Base-by-base conservation (phyloP, 2,888 invertebrate species). In the Caenorhabditis sp. region DNA sequence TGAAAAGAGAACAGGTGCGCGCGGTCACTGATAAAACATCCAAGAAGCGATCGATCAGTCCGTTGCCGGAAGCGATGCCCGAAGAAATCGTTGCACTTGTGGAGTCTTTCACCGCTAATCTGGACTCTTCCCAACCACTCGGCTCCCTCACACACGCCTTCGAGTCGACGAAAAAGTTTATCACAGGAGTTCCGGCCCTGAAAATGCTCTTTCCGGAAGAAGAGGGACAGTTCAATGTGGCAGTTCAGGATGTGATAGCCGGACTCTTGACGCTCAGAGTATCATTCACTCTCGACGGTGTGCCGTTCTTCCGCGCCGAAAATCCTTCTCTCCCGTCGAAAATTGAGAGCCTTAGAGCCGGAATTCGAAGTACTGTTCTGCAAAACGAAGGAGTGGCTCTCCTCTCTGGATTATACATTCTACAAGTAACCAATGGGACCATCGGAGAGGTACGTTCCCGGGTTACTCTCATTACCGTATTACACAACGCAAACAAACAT, bases 1-100 rank as follows among this genome's bases (percentile, higher is more conserved):
- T 84, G 84, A 80, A 66, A 22, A 82, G 73, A 56, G 79, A 65
- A 3, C 39, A 13, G 26, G 66, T 68, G 1, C 24, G 46, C 8
- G 13, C 37, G 7, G 17, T 11, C 17, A 13, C 13, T 22, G 58
- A 45, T 2, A 39, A 32, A 6, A 35, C 9, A 2, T 2, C 9
- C 11, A 9, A 35, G 35, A 3, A 3, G 4, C n/a, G n/a, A n/a
- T n/a, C n/a, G n/a, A n/a, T n/a, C n/a, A n/a, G n/a, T n/a, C 4
- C 35, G 35, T 9, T 35, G 2, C 35, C 43, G 5, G 22, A 20
- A 20, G 22, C 20, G 22, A 11, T 9, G 11, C 22, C 43, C 9
- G 17, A 24, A 24, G 24, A 26, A n/a, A 13, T 11, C n/a, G 13
- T 35, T 2, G 6, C 35, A 7, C 46, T 55, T 6, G 24, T 35